Conservation (phyloP, 2,888 invertebrate genomes). For the Drosophila maculinotata region DNA sequence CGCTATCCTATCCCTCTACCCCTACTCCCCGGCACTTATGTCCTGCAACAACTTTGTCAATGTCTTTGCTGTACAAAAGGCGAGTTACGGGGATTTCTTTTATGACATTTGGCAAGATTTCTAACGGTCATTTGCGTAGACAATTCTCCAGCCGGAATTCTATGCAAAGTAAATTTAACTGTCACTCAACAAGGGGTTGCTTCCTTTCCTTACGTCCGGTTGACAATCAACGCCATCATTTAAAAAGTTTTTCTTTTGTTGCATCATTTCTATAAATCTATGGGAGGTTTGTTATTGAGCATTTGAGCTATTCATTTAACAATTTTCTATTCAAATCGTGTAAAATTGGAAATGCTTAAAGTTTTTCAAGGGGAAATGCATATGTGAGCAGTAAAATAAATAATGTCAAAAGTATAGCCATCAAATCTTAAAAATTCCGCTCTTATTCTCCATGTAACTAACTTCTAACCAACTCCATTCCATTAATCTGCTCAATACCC, state of each 20-base stretch:
- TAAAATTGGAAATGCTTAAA: not conserved
- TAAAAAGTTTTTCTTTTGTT: conserved; percentile 40
- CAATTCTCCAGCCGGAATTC: conserved; percentile 17
- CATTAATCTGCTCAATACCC: conserved; percentile 3
- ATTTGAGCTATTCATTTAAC: conserved; percentile 8
- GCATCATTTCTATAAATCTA: conserved; percentile 15
- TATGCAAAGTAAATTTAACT: conserved; percentile 61
- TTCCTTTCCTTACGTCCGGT: conserved; percentile 14
- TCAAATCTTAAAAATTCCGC: not conserved
- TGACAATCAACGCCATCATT: conserved; percentile 38
- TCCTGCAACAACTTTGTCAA: conserved; percentile 47
- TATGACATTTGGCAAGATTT: conserved; percentile 46
- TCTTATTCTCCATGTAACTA: not conserved
- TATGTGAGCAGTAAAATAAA: not conserved
- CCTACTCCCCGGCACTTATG: conserved; percentile 7
- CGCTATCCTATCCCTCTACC: conserved; percentile 11
- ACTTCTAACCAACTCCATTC: not conserved
- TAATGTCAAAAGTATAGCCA: not conserved
- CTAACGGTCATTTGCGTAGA: conserved; percentile 62
- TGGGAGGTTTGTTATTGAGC: conserved; percentile 36
- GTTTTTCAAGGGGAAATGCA: not conserved
- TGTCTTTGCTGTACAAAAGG: conserved; percentile 44
- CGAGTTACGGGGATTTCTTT: conserved; percentile 36
- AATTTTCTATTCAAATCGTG: not conserved
- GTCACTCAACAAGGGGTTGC: conserved; percentile 66